Evolutionary conservation across 2,113 vertebrate genomes (phyloP), one percentile per base, ranked within the genome.

Genomic region (Tenebrosternarchus preto): DNA sequence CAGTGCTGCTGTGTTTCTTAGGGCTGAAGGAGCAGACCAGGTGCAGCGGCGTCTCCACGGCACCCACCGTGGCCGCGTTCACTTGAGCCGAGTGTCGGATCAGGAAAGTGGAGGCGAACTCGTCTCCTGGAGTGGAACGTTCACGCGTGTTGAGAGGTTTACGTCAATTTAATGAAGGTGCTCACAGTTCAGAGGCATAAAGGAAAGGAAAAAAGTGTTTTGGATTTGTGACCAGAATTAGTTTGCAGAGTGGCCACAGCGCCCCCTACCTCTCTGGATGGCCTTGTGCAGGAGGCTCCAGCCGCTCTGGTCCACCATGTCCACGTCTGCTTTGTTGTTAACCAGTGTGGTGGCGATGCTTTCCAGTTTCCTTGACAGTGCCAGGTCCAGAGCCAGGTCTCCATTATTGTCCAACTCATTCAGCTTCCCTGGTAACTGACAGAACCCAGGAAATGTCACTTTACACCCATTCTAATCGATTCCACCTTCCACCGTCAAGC

Each of bases 261-360:
- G 4, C n/a, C 43, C 25, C 86, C 84, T 61, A 99, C 98, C 97
- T 94, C 98, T 94, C 85, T 96, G 96, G 85, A 99, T 98, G 77
- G 96, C 97, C 92, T 98, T 99, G 83, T 99, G 98, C 69, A 99
- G 91, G 33, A 99, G 93, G 86, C 96, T 98, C 95, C 97, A 98
- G 87, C 97, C 97, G 61, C 88, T 96, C 88, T 95, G 95, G 88
- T 99, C 97, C 84, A 95, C 94, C 94, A 96, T 95, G 67, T 99
- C 98, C 69, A 99, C 94, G 0, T 98, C 98, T 5, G 96, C 97
- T 87, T 94, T 96, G 91, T 95, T 93, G 89, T 93, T 98, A 22
- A 99, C 97, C 78, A 99, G 86, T 0, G 98, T 99, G 39, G 94
- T 94, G 80, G 98, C 97, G 29, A 99, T 99, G 63, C 98, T 94